Percentiles rank a stretch among this genome's conserved stretches.
Conservation (phyloP, 2,888 invertebrate species). For the Gryllus longicercus region DNA sequence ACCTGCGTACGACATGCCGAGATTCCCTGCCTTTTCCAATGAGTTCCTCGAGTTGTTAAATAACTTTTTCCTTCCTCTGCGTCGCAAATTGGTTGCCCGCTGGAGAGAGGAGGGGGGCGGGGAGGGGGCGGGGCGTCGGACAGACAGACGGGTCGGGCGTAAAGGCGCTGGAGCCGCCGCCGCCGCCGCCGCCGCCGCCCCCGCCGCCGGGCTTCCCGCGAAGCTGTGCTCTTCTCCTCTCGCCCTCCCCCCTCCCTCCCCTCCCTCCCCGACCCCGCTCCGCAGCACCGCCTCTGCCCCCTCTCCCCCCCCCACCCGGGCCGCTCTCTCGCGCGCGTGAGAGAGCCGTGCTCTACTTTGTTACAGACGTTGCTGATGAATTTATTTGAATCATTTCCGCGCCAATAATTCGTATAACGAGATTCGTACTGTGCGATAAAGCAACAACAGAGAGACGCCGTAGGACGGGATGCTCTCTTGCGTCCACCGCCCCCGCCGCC, state of each 20-base stretch:
- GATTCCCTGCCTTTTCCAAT: neutral
- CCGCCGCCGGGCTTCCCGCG: too few relatives aligned
- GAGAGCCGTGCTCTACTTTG: conserved; percentile 26
- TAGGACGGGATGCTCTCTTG: neutral
- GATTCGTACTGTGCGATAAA: conserved; percentile 29
- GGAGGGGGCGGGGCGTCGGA: too few relatives aligned
- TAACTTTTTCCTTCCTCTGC: conserved; percentile 20
- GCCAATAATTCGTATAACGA: conserved; percentile 35
- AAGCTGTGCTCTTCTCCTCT: too few relatives aligned
- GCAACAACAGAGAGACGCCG: neutral
- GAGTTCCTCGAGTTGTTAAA: conserved; percentile 20
- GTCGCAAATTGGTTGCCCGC: too few relatives aligned
- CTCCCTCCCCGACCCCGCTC: too few relatives aligned
- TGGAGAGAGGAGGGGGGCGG: too few relatives aligned
- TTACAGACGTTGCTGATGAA: conserved; percentile 33
- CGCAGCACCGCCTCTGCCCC: neutral
- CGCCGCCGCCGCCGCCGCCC: too few relatives aligned
- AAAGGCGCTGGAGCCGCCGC: too few relatives aligned
- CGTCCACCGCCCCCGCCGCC: neutral
- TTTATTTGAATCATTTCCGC: conserved; percentile 36
- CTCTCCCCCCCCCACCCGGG: neutral
- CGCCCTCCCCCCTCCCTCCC: too few relatives aligned
- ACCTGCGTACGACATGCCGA: neutral
- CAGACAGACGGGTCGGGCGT: too few relatives aligned
- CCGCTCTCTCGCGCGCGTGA: neutral